A percentile compares a stretch with the other conserved stretches of the same genome.
These are phyloP conservation scores for Dryas iulia DNA, from an alignment of 1,140 invertebrate species.

Conservation along the genomic window DNA sequence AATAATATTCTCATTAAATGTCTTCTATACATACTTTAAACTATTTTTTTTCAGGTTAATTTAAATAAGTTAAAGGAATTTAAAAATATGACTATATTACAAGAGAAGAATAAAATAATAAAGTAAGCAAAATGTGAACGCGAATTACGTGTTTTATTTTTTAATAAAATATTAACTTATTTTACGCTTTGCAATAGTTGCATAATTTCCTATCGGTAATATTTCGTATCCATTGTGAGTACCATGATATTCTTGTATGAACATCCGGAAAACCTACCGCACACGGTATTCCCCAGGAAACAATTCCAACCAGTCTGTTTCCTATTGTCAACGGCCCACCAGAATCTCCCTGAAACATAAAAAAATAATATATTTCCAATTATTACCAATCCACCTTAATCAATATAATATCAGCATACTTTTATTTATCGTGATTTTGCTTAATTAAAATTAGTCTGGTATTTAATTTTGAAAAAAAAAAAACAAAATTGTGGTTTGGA, in stretches of 20 bases:
- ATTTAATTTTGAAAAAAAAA: too few relatives aligned
- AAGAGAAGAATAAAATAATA: neutral
- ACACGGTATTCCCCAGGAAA: slow-evolving; percentile 84
- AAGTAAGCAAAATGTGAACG: neutral
- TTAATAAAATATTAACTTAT: slow-evolving; percentile 9
- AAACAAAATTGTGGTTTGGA: too few relatives aligned
- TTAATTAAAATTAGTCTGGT: too few relatives aligned
- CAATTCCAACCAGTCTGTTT: slow-evolving; percentile 81
- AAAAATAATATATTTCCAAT: slow-evolving; percentile 1
- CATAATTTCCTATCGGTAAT: slow-evolving; percentile 32
- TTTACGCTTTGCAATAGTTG: slow-evolving; percentile 4
- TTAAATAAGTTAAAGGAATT: slow-evolving; percentile 19
- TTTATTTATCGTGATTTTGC: too few relatives aligned
- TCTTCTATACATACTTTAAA: neutral
- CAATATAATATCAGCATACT: too few relatives aligned
- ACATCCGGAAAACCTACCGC: slow-evolving; percentile 84
- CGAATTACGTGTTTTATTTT: neutral
- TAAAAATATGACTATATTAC: neutral
- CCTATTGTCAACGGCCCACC: slow-evolving; percentile 80
- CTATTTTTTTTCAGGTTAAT: slow-evolving; percentile 30
- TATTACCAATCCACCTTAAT: too few relatives aligned
- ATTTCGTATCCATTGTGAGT: slow-evolving; percentile 75
- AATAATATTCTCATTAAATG: too few relatives aligned
- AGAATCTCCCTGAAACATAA: slow-evolving; percentile 81
- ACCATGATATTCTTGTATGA: slow-evolving; percentile 80